Base-by-base conservation (phyloP, 2,888 invertebrate genomes). In the Thyatira batis region DNA sequence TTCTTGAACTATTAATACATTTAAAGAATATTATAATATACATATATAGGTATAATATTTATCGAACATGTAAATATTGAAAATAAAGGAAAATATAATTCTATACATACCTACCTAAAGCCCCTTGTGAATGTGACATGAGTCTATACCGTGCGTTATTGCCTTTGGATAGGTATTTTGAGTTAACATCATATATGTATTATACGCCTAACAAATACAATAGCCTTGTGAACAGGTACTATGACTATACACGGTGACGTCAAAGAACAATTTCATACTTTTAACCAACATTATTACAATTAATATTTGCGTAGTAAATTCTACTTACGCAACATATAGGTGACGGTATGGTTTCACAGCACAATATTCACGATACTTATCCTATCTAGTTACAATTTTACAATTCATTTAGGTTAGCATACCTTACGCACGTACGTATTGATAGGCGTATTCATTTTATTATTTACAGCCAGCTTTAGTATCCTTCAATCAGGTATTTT, bases 311-410 rank as follows among this genome's bases (percentile, higher is more conserved):
- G 48, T 45, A 64, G 55, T 66, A 58, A 61, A 50, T 49, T 57
- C 66, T 75, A 73, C 63, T 69, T 71, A 74, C 53, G 78, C 76
- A 78, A 75, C 64, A 63, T 61, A 75, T 71, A 65, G 61, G 68
- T 80, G 78, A 75, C 77, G 73, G 71, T 73, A 79, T 77, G 73
- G 67, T 78, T 71, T 82, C 82, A 82, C 82, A 82, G 81, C 80
- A 80, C 80, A 76, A 76, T 76, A 76, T 77, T 79, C 57, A 60
- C 56, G 65, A 67, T 71, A 67, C 63, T 58, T 61, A 48, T 57
- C 61, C 69, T 70, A 66, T 55, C 63, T 58, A 55, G 54, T 62
- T 68, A 67, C 51, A 63, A 60, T 17, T 65, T 59, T 65, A 58
- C 60, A 63, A 55, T 63, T 70, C 60, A 69, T 63, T 66, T 54